phyloP scores from a whole-genome alignment of 2,888 invertebrate genomes.

The Cephonodes hylas region DNA sequence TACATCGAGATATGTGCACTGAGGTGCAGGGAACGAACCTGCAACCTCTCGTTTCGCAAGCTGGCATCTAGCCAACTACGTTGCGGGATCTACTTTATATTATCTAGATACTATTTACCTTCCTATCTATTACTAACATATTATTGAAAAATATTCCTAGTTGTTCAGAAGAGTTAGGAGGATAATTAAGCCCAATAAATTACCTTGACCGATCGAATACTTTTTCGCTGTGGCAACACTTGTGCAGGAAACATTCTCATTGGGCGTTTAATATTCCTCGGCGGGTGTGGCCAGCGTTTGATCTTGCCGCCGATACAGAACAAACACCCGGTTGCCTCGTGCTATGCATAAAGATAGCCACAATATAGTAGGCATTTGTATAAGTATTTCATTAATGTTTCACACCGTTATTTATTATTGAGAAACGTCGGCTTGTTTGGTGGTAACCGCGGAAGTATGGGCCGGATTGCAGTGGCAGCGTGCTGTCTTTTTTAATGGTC shows the following conservation, averaged over 20 bases:
- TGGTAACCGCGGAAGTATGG: background rate
- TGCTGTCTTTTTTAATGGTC: background rate
- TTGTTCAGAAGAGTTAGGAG: background rate
- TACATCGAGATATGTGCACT: too few species aligned
- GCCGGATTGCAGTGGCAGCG: background rate
- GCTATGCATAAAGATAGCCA: constrained; percentile 16
- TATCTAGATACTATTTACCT: too few species aligned
- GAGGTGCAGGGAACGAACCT: too few species aligned
- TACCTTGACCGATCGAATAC: background rate
- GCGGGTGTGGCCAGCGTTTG: constrained; percentile 10
- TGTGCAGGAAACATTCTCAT: background rate
- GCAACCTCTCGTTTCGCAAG: too few species aligned
- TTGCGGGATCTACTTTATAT: too few species aligned
- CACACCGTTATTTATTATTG: constrained; percentile 18
- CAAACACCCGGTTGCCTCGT: constrained; percentile 10
- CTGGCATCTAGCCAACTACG: too few species aligned
- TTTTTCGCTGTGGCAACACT: background rate
- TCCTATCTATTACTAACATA: too few species aligned
- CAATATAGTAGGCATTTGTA: background rate
- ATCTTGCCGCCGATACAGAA: constrained; percentile 22
- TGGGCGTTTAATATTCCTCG: constrained; percentile 7
- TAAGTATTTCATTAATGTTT: constrained; percentile 22
- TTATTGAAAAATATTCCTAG: too few species aligned
- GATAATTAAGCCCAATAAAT: background rate
- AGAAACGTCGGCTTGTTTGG: background rate